Conservation (phyloP, 2,113 vertebrate species). For the Oreocharis arfaki region DNA sequence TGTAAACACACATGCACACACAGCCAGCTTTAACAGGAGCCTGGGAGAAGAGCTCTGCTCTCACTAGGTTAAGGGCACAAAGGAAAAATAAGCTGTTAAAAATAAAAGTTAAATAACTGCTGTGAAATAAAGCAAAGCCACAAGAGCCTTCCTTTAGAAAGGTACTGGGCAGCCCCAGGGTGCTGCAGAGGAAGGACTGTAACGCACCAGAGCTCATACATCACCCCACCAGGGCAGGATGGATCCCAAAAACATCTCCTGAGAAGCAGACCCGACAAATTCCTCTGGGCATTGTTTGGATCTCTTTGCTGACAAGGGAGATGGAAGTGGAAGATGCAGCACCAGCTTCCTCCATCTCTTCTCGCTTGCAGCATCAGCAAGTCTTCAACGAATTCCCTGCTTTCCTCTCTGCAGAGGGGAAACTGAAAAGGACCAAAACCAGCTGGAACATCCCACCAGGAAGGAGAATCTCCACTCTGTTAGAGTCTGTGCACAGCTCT, state of each 20-base stretch:
- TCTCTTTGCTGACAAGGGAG: neutral
- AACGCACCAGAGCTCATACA: fast-evolving
- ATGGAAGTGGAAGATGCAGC: neutral
- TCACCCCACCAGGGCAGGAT: neutral
- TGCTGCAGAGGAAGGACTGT: neutral
- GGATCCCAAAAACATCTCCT: neutral
- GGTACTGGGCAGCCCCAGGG: neutral
- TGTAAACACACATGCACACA: neutral
- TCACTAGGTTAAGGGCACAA: neutral
- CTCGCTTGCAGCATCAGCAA: neutral
- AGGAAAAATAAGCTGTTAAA: neutral
- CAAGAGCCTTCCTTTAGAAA: neutral
- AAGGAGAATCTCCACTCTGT: neutral
- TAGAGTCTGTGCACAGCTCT: neutral
- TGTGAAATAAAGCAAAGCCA: neutral
- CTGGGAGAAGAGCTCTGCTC: neutral
- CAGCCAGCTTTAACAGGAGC: neutral
- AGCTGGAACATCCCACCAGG: neutral
- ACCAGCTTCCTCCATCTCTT: neutral
- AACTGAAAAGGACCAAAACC: neutral
- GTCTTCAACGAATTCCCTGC: fast-evolving
- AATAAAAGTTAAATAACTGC: neutral
- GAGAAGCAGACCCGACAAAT: neutral
- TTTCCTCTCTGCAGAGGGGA: neutral
- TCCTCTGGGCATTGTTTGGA: neutral